Evolutionary conservation across 2,113 vertebrate species (phyloP).

Genomic region (Talpa occidentalis): DNA sequence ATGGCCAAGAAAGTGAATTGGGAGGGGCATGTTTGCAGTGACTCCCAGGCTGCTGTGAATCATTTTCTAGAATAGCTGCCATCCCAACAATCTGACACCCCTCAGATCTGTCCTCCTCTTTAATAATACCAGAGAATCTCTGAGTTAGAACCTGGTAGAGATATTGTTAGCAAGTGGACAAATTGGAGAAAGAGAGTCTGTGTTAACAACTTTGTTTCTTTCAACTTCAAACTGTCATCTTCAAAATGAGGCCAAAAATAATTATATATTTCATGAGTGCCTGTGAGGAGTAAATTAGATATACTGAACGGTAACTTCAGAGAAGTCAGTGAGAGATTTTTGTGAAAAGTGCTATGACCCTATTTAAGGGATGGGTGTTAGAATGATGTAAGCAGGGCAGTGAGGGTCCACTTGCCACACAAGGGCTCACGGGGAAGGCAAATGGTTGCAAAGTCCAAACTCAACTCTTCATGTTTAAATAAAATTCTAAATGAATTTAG

Average conservation of each 20-base stretch:
- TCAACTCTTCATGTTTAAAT: neutral
- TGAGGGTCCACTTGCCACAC: neutral
- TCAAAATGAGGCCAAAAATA: neutral
- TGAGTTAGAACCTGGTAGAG: neutral
- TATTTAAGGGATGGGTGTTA: neutral
- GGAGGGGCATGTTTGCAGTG: neutral
- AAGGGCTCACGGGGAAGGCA: neutral
- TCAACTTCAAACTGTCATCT: neutral
- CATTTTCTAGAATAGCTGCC: neutral
- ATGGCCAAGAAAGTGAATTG: too few relatives aligned
- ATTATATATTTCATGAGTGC: neutral
- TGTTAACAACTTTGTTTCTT: neutral
- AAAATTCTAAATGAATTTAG: neutral
- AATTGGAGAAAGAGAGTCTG: neutral
- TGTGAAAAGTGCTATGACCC: neutral
- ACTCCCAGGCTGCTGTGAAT: neutral
- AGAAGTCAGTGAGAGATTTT: neutral
- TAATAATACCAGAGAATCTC: rapidly evolving
- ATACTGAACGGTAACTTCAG: neutral
- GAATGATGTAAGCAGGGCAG: neutral
- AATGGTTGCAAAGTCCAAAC: neutral
- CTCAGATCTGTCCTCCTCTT: neutral
- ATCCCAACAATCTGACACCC: neutral
- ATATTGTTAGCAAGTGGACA: neutral
- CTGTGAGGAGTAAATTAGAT: neutral